Percentiles rank a stretch among this genome's conserved stretches.
These are phyloP conservation scores for Tautogolabrus adspersus DNA, from an alignment of 2,113 vertebrate species.

Conservation along the genomic window DNA sequence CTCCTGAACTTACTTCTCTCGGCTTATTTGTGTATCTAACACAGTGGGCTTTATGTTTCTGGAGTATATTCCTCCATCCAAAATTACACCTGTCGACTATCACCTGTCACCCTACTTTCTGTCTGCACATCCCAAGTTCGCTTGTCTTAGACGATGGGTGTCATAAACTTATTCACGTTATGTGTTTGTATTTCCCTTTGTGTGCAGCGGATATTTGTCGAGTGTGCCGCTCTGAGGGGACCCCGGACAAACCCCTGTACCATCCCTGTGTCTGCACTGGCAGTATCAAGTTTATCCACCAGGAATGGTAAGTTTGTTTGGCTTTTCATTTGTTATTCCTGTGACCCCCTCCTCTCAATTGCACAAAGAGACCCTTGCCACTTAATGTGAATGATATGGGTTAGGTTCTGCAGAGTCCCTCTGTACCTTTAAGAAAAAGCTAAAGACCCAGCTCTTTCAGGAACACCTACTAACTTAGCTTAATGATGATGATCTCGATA, in stretches of 20 bases:
- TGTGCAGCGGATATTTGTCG: conserved; percentile 93
- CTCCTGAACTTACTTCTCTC: background rate
- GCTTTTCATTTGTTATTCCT: conserved; percentile 2
- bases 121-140: background rate
- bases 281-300: conserved; percentile 99
- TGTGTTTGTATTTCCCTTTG: background rate
- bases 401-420: no score
- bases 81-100: background rate
- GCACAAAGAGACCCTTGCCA: no score
- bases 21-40: background rate
- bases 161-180: conserved; percentile 19
- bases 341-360: background rate
- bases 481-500: no score
- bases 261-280: conserved; percentile 99
- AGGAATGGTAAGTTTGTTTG: conserved; percentile 92
- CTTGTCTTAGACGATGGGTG: background rate
- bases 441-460: no score
- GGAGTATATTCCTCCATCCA: background rate
- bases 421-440: no score
- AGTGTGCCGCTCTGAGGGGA: conserved; percentile 98
- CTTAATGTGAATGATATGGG: no score
- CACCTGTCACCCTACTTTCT: background rate
- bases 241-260: conserved; percentile 96
- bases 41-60: background rate
- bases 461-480: no score